Base-by-base conservation (phyloP, 2,797 vertebrate genomes). In the Tapera naevia region DNA sequence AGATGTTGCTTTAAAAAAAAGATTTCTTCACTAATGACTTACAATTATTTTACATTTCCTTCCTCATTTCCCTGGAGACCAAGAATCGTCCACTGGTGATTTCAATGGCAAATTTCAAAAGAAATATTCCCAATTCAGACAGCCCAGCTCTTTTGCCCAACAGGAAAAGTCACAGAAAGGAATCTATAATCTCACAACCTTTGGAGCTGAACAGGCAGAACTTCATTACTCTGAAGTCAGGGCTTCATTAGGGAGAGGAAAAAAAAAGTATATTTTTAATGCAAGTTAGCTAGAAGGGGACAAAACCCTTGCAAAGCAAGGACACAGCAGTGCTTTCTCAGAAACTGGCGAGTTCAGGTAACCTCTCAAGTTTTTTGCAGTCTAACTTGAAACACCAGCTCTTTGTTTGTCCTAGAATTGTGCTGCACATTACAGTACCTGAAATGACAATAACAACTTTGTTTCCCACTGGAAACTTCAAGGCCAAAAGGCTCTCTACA, bases 31-130 rank as follows among this genome's bases (percentile, higher is more conserved):
- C 67, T 85, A 83, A 89, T 17, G 17, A 74, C 69, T 73, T 73
- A 48, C 9, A 74, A 43, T 76, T 69, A 64, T 69, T 87, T 88
- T 46, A 57, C 8, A 45, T 24, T 85, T 91, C 24, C 79, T 70
- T 62, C 45, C 21, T 75, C 23, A 41, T 72, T 53, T 91, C 67
- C 58, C 76, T 67, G 48, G 57, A 84, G 66, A 93, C 60, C 53
- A 93, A 81, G 56, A 58, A 92, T 39, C 45, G 41, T 33, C 21
- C 51, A 64, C 45, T 41, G 27, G 41, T 70, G 54, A 89, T 64
- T 91, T 92, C 66, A 79, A 28, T 23, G 18, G 43, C 23, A 91
- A 86, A 74, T 58, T 86, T 94, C 50, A 88, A 91, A 91, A 82
- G 37, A 82, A 93, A 71, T 5, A 48, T 13, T 83, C 69, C 75